Percentiles rank a stretch among this genome's conserved stretches.
phyloP scores from a whole-genome alignment of 2,888 invertebrate species.

The Brachyopa scutellaris region DNA sequence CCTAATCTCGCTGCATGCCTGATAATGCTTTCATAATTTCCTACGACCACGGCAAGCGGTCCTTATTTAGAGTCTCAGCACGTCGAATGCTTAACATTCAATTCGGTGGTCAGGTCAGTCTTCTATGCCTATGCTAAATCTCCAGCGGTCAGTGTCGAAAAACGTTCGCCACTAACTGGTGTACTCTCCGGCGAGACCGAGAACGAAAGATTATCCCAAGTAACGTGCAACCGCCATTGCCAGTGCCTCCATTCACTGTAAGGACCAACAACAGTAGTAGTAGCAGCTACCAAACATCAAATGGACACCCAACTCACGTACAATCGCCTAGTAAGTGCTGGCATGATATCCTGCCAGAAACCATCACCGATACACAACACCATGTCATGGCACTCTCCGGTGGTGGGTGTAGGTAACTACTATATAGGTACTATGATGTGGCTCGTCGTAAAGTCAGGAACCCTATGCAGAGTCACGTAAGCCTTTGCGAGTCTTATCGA shows the following conservation, averaged over 20 bases:
- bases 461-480: conserved; percentile 65
- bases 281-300: conserved; percentile 19
- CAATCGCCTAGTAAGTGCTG: conserved; percentile 33
- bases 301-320: conserved; percentile 56
- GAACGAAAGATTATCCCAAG: conserved; percentile 53
- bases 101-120: conserved; percentile 46
- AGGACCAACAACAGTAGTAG: conserved; percentile 15
- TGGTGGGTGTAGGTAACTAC: background rate
- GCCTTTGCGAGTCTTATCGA: conserved; percentile 64
- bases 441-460: conserved; percentile 55
- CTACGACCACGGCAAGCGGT: background rate
- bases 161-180: conserved; percentile 38
- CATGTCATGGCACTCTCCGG: background rate
- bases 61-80: conserved; percentile 46
- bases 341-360: conserved; percentile 68
- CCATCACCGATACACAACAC: conserved; percentile 31
- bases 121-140: conserved; percentile 39
- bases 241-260: background rate
- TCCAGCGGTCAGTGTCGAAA: conserved; percentile 47
- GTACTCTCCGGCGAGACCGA: conserved; percentile 31
- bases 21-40: conserved; percentile 62
- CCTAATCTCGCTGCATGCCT: conserved; percentile 44
- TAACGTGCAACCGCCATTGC: conserved; percentile 32
- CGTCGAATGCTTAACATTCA: conserved; percentile 54
- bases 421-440: background rate